Base-by-base conservation (phyloP, 2,888 invertebrate species). In the Lepas anatifera region DNA sequence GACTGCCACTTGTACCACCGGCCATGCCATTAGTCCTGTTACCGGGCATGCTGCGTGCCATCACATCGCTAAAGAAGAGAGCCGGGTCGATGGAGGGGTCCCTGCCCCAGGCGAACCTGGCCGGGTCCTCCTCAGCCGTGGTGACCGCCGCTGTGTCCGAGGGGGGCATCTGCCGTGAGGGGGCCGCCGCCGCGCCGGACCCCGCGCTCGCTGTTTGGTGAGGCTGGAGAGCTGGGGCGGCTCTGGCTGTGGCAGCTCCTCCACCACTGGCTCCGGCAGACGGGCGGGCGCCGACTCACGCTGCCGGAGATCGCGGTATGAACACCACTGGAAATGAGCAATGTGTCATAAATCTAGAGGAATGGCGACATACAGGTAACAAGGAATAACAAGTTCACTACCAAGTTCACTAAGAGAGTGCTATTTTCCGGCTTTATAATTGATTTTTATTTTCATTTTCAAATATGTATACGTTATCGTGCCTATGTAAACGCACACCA, bases 51-150 rank as follows among this genome's bases (percentile, higher is more conserved):
- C 58, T 58, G 58, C 58, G 58, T 18, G 32, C 58, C 13, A 58
- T 8, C 32, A 58, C 58, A 32, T 58, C 58, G 32, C 58, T 58
- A 32, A 58, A 58, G 58, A 58, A 58, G 58, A 58, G 58, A 16
- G 58, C 58, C 32, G 58, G 58, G 58, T 58, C 58, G 58, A 58
- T 58, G 58, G 58, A 32, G 32, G 58, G 58, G 58, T 58, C 58
- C 32, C 58, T 7, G 58, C 58, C 58, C 58, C 58, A 58, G 58
- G 58, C 58, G 58, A 58, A 58, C 32, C 58, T 58, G 58, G 58
- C 18, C 18, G 58, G 32, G 58, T 58, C 58, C 7, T 27, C 29
- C 18, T 32, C 58, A 16, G 22, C 18, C 58, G 48, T 7, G 3
- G 52, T 27, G 29, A 29, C 22, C 8, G 29, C 27, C 22, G 29